Conservation (phyloP, 2,797 vertebrate genomes). For the Enteromius treurensis region DNA sequence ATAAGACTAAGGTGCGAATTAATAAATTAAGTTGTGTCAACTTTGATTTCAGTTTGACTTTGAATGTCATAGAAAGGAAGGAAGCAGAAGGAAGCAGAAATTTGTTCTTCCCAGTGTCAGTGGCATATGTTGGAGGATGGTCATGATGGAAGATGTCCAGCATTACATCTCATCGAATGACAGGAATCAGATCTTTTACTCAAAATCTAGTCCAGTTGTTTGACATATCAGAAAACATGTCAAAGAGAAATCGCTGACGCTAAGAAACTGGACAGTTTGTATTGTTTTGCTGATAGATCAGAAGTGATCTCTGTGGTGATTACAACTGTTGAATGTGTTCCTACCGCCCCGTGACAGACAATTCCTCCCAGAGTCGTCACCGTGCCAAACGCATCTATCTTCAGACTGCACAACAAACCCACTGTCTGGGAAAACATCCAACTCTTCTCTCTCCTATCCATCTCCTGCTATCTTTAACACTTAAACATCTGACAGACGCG, state of each 20-base stretch:
- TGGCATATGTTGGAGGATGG: not conserved
- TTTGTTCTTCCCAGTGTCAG: not conserved
- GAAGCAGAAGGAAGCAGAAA: too few species aligned
- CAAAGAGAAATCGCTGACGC: constrained; percentile 25
- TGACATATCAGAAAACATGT: constrained; percentile 20
- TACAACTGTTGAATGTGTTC: constrained; percentile 38
- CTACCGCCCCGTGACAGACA: constrained; percentile 7
- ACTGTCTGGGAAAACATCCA: constrained; percentile 45
- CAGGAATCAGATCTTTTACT: constrained; percentile 8
- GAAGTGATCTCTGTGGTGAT: constrained; percentile 45
- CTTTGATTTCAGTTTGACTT: constrained; percentile 11
- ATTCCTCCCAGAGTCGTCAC: constrained; percentile 22
- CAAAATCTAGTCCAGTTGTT: not conserved
- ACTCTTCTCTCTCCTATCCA: constrained; percentile 19
- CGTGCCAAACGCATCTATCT: constrained; percentile 47
- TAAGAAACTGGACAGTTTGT: not conserved
- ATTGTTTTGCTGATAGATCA: constrained; percentile 40
- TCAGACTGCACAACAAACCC: constrained; percentile 35
- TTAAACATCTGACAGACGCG: constrained; percentile 34
- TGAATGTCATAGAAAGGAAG: constrained; percentile 3
- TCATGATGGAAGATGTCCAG: not conserved
- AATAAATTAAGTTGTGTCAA: not conserved
- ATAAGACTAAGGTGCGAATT: not conserved
- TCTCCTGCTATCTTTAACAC: constrained; percentile 26
- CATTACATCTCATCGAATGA: constrained; percentile 3